Evolutionary conservation across 2,888 invertebrate species (phyloP).

Genomic region (Xylota segnis): DNA sequence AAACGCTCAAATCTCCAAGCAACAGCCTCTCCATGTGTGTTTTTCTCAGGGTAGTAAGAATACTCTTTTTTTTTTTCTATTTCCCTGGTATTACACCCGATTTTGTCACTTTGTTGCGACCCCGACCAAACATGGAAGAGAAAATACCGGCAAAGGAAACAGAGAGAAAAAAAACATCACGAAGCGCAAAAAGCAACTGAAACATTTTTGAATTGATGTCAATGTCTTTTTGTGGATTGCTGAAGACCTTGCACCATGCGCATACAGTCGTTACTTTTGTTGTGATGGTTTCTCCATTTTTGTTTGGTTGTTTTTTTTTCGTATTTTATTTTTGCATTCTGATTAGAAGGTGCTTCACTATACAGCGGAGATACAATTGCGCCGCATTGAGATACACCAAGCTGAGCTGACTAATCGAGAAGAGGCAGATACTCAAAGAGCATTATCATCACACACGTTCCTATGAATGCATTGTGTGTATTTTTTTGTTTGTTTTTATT

Average conservation of each 20-base stretch:
- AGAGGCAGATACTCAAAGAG: slow-evolving; percentile 23
- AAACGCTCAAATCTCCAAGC: background rate
- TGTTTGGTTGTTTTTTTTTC: slow-evolving; percentile 5
- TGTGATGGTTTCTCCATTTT: slow-evolving; percentile 54
- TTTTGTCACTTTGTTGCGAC: slow-evolving; percentile 28
- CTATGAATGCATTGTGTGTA: slow-evolving; percentile 50
- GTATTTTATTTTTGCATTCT: slow-evolving; percentile 27
- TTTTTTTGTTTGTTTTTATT: slow-evolving; percentile 15
- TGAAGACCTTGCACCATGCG: slow-evolving; percentile 65
- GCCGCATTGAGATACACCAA: slow-evolving; percentile 33
- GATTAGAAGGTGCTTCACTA: slow-evolving; percentile 46
- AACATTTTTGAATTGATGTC: slow-evolving; percentile 66
- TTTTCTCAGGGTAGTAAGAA: background rate
- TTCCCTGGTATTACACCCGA: slow-evolving; percentile 9
- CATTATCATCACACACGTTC: slow-evolving; percentile 55
- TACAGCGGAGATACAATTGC: slow-evolving; percentile 17
- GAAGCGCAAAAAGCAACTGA: slow-evolving; percentile 35
- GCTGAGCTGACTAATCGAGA: slow-evolving; percentile 46
- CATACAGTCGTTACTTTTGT: slow-evolving; percentile 35
- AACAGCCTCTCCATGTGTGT: background rate
- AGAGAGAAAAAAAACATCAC: no score
- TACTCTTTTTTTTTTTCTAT: background rate
- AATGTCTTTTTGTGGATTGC: slow-evolving; percentile 74
- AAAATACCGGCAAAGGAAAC: slow-evolving; percentile 28
- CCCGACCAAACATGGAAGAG: slow-evolving; percentile 64